Evolutionary conservation across 2,113 vertebrate species (phyloP), one percentile per base, ranked within the genome.

Genomic region (Hyla sarda): DNA sequence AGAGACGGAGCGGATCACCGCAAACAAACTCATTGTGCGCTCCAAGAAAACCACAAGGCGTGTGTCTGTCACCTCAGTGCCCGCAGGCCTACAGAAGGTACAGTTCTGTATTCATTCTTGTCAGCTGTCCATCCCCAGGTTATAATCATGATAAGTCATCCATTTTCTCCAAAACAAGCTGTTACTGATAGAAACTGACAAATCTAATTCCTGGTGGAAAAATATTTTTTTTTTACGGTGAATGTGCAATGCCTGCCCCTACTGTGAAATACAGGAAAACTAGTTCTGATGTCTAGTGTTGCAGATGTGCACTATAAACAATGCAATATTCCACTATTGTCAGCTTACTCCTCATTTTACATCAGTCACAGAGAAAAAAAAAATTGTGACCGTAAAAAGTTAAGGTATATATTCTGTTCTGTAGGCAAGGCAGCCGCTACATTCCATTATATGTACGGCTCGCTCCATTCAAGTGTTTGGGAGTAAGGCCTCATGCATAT

Each of bases 61-160:
- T 1, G 87, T 93, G 5, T 94, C 90, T 13, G 88, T 91, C 77
- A 90, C 90, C 0, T 90, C 92, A 2, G 78, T 92, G 25, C 90
- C 90, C 8, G 65, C 88, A 13, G 89, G 88, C 11, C 73, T 88
- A 16, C 90, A 88, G 62, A 93, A 94, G 90, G 92, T 93, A 90
- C 60, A 30, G 17, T 7, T 80, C 54, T 8, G 23, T 21, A 21
- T n/a, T 60, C 67, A 80, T 76, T 19, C 73, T 19, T 76, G 47
- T 76, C 45, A 50, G 19, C 14, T 76, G 1, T 28, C 32, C 37
- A 25, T 58, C 45, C 58, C 56, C 71, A 25, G 79, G 54, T 13
- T 23, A 71, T 4, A 3, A 23, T 37, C 67, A 11, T 2, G 78
- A 60, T 0, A n/a, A 48, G 41, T 74, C 72, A 74, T n/a, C 72